Conservation (phyloP, 1,140 invertebrate species). For the Phymastichus coffea region DNA sequence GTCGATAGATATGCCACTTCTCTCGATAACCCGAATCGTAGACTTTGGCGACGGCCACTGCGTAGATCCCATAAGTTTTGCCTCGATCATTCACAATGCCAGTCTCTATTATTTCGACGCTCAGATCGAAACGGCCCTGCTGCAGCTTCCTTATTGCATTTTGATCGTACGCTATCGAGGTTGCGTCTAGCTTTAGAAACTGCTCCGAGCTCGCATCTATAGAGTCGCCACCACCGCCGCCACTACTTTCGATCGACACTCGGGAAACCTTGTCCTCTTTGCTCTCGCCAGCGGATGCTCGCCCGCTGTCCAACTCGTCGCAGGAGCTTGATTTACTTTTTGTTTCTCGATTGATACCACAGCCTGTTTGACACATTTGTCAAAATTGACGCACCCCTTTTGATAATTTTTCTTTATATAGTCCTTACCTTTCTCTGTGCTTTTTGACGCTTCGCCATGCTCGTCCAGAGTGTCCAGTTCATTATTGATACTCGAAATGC, state of each 20-base stretch:
- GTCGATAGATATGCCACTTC: constrained; percentile 77
- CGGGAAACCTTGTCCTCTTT: not conserved
- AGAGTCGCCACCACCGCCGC: constrained; percentile 7
- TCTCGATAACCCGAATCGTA: constrained; percentile 67
- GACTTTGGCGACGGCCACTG: constrained; percentile 74
- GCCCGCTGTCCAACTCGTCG: constrained; percentile 38
- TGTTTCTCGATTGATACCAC: constrained; percentile 25
- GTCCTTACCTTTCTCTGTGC: not conserved
- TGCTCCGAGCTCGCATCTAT: constrained; percentile 32
- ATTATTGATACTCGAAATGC: constrained; percentile 50
- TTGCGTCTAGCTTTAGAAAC: constrained; percentile 42
- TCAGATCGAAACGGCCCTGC: constrained; percentile 61
- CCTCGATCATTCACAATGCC: constrained; percentile 76
- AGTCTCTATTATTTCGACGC: constrained; percentile 72
- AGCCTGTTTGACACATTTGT: not conserved
- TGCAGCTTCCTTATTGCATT: constrained; percentile 59
- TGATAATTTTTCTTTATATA: no score
- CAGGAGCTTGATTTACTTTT: constrained; percentile 37
- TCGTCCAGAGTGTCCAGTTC: constrained; percentile 48
- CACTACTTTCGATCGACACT: no score
- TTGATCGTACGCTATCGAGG: constrained; percentile 42
- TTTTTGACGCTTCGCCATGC: constrained; percentile 6
- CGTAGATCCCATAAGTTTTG: constrained; percentile 87
- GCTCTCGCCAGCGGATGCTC: not conserved
- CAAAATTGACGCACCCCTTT: no score